Base-by-base conservation (phyloP, 2,113 vertebrate genomes). In the Hemichromis elongatus region DNA sequence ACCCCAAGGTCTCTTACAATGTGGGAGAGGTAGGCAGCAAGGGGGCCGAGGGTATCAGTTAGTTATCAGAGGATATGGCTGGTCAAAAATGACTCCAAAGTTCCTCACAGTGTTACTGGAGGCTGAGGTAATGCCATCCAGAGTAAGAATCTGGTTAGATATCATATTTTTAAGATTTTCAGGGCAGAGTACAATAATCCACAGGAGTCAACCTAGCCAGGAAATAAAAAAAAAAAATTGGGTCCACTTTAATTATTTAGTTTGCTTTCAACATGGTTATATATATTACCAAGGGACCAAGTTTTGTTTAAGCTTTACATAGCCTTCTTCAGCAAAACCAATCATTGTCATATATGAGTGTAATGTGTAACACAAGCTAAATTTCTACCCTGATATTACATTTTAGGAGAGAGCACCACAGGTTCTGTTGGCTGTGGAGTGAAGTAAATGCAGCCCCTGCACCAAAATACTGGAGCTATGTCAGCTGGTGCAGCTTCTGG, bases 401-500 rank as follows among this genome's bases (percentile, higher is more conserved):
- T 42, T 42, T 42, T 42, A 42, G 5, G 40, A 42, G 12, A 5
- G 40, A 13, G 5, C 40, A 30, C 26, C 56, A 30, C 30, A 59
- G 26, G 9, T 28, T 59, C 14, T 59, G 12, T 42, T 47, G 3
- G 47, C 26, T 24, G 68, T 18, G 10, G 26, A 61, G 3, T 12
- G 57, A 40, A 40, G 57, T 70, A 78, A 87, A 77, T 7, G 21
- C n/a, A 33, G 47, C 18, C 77, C 35, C 45, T 35, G 59, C 37
- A 13, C 79, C 12, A 10, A 84, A 82, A 80, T 77, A 57, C 57
- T 82, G 55, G 33, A 78, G 30, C 86, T 83, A 84, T 91, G 86
- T 89, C 30, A 80, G 89, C 83, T 19, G 4, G 47, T 2, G 9
- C 63, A 68, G 80, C 57, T 52, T 79, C 57, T 70, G 40, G 35